Conservation (phyloP, 2,888 invertebrate genomes). For the Ctenicera cuprea region DNA sequence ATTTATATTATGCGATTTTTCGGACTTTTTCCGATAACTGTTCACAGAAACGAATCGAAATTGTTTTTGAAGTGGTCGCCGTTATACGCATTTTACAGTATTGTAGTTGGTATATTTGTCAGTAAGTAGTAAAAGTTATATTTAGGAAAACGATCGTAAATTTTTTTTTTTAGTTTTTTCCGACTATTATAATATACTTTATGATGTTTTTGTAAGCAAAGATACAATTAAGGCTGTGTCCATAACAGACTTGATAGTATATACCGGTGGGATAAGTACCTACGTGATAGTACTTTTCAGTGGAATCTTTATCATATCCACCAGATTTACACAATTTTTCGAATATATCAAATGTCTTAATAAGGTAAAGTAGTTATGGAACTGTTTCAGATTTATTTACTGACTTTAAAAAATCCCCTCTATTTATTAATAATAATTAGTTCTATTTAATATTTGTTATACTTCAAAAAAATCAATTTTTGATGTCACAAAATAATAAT, state of each 20-base stretch:
- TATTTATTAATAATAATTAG: too few relatives aligned
- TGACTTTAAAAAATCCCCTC: too few relatives aligned
- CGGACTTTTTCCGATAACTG: too few relatives aligned
- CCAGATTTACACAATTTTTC: background rate
- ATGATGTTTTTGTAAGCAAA: background rate
- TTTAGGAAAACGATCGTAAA: background rate
- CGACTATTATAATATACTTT: background rate
- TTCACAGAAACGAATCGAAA: too few relatives aligned
- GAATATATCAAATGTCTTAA: background rate
- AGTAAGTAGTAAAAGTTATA: background rate
- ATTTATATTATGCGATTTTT: too few relatives aligned
- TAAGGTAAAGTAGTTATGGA: too few relatives aligned
- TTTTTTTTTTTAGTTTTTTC: background rate
- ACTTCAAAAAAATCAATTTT: too few relatives aligned
- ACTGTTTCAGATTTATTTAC: too few relatives aligned
- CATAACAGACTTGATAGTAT: background rate
- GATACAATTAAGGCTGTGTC: background rate
- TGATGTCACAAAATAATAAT: too few relatives aligned
- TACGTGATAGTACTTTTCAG: background rate
- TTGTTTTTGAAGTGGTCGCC: background rate
- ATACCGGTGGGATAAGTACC: background rate
- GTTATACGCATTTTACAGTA: background rate
- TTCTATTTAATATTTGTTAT: too few relatives aligned
- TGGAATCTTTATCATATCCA: background rate
- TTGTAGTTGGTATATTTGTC: background rate